Percentiles rank a stretch among this genome's conserved stretches.
Evolutionary conservation across 1,140 invertebrate genomes (phyloP).

Genomic region (Heterodera carotae): DNA sequence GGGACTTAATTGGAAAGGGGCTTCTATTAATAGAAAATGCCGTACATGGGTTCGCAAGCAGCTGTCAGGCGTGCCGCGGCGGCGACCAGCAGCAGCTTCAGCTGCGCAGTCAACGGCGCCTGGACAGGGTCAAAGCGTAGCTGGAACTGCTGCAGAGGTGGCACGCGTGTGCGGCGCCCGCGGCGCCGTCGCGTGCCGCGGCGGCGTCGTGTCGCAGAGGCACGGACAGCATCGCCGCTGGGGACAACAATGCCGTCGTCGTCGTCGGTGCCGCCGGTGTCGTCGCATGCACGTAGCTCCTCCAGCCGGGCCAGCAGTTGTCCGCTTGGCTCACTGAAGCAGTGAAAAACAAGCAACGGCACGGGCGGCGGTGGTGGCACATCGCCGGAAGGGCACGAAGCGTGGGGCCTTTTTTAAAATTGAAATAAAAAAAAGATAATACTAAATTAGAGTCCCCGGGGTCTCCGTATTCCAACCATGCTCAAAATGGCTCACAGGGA

Average conservation of each 20-base stretch:
- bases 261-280: not conserved
- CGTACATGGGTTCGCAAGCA: slow-evolving; percentile 2
- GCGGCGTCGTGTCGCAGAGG: no score
- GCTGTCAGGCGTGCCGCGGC: slow-evolving; percentile 22
- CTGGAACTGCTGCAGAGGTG: not conserved
- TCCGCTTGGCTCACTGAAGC: slow-evolving; percentile 1
- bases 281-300: not conserved
- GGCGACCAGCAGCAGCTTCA: slow-evolving; percentile 26
- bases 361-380: no score
- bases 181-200: not conserved
- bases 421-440: no score
- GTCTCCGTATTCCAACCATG: no score
- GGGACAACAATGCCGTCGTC: no score
- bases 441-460: no score
- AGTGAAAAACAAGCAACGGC: slow-evolving; percentile 3
- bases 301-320: slow-evolving; percentile 19
- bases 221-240: no score
- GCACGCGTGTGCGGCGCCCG: not conserved
- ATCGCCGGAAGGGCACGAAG: not conserved
- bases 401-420: not conserved
- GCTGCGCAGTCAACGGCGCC: slow-evolving; percentile 10
- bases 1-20: no score
- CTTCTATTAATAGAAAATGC: no score
- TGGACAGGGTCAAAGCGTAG: slow-evolving; percentile 3
- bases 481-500: no score